Evolutionary conservation across 2,888 invertebrate species (phyloP).

Genomic region (Athalia circularis): DNA sequence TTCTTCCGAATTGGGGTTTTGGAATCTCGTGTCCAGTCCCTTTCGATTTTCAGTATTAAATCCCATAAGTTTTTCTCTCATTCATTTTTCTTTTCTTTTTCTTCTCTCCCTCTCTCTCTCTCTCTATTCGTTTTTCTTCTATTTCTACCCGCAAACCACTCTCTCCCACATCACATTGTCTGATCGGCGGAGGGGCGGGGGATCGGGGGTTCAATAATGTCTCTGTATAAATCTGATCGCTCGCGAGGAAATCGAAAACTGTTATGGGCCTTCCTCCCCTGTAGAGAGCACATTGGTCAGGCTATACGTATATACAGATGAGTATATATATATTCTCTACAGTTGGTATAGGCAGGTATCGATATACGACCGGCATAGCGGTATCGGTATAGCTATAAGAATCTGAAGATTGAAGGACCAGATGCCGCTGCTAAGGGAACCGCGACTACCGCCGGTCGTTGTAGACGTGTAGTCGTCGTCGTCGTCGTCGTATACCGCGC

Average conservation of each 20-base stretch:
- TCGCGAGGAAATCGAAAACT: not conserved
- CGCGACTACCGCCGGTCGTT: too few relatives aligned
- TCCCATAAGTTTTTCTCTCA: not conserved
- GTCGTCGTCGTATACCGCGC: too few relatives aligned
- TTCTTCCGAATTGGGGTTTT: not conserved
- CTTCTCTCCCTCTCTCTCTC: not conserved
- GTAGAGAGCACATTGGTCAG: not conserved
- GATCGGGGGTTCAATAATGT: constrained; percentile 14
- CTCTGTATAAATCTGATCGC: constrained; percentile 31
- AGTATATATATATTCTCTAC: not conserved
- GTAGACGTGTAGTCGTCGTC: too few relatives aligned
- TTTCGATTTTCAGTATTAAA: too few relatives aligned
- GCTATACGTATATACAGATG: not conserved
- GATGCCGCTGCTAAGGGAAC: too few relatives aligned
- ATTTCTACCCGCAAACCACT: too few relatives aligned
- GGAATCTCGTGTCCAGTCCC: not conserved
- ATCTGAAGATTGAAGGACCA: too few relatives aligned
- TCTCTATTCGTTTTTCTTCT: not conserved
- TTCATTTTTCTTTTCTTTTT: not conserved
- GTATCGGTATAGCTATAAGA: too few relatives aligned
- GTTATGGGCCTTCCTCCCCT: not conserved
- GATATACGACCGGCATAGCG: too few relatives aligned
- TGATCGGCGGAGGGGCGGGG: too few relatives aligned
- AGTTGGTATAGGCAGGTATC: not conserved
- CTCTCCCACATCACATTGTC: too few relatives aligned